Evolutionary conservation across 2,888 invertebrate genomes (phyloP), one percentile per base, ranked within the genome.

Genomic region (Glaucopsyche alexis): DNA sequence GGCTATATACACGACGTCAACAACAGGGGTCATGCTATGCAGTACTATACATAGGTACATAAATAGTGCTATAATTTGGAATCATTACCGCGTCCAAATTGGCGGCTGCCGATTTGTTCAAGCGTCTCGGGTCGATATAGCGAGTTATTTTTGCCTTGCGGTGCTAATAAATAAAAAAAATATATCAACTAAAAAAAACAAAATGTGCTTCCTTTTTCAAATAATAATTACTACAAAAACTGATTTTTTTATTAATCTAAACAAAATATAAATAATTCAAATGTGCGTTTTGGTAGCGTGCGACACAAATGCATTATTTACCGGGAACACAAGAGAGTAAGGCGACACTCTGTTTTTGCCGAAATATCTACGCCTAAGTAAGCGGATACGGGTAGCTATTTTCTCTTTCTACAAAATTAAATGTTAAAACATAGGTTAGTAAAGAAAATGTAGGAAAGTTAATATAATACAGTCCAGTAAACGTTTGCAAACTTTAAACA

Each of bases 331-430:
- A 77, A 85, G 79, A 88, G 82, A 83, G 85, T 85, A 84, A 78
- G 92, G 91, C 77, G 87, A 85, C 76, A 93, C 86, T 92, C 88
- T 91, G 87, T 92, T 92, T 87, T 90, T 91, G 82, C 88, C 90
- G 85, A 92, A 90, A 89, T 90, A 90, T 90, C 89, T 92, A 89
- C 90, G 90, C 82, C 88, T 92, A 91, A 91, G 81, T 81, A 92
- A 91, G 90, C 91, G 86, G 85, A 93, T 85, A 88, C 93, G 91
- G 81, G 85, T 88, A 83, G 85, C 81, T 83, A 93, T 80, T 83
- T 86, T 90, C 82, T 89, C 89, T 89, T 87, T 90, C 93, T 93
- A 93, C 85, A 91, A 93, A 89, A 80, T 78, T 81, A 82, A 86
- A 86, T 85, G 84, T 82, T 81, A 78, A 78, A 67, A 47, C 45